Evolutionary conservation across 2,797 vertebrate species (phyloP).

Genomic region (Dicrostonyx torquatus): DNA sequence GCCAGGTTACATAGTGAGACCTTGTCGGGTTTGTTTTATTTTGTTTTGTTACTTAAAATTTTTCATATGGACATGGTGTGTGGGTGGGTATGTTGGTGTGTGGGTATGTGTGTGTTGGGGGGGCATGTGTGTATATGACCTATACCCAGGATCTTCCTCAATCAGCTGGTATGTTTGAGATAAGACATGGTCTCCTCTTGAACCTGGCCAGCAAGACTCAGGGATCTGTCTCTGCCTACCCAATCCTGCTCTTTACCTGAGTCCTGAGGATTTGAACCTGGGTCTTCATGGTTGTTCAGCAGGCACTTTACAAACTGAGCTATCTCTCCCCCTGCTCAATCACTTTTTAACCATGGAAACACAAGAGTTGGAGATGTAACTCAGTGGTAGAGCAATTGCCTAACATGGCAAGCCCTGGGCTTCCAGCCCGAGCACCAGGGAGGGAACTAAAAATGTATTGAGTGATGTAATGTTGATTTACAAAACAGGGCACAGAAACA

Average conservation of each 20-base stretch:
- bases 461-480: conserved; percentile 1
- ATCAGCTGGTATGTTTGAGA: background rate
- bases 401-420: background rate
- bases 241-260: background rate
- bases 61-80: background rate
- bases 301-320: background rate
- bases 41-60: background rate
- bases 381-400: background rate
- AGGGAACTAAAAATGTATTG: background rate
- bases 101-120: background rate
- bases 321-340: background rate
- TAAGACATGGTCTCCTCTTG: background rate
- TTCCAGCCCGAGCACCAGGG: background rate
- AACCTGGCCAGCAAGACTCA: background rate
- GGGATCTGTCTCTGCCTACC: background rate
- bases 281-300: background rate
- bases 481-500: background rate
- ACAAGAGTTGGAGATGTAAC: background rate
- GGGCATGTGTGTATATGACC: background rate
- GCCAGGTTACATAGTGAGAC: background rate
- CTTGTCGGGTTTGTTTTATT: background rate
- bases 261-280: background rate
- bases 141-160: background rate
- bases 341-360: background rate
- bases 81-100: too few relatives aligned